phyloP scores from a whole-genome alignment of 1,140 invertebrate genomes.

The Psilanteris sp. region DNA sequence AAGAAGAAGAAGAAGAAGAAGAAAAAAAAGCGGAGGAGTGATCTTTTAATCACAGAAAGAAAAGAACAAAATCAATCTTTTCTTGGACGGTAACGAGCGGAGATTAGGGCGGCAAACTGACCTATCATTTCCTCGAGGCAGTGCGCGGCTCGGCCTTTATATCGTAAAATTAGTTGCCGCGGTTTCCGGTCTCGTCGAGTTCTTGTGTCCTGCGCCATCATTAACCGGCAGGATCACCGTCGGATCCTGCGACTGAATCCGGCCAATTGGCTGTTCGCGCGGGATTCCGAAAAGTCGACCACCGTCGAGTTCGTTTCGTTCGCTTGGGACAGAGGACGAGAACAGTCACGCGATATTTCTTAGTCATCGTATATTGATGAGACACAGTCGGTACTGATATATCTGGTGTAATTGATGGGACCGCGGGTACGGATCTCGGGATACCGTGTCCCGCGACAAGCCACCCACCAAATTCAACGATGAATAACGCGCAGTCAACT shows the following conservation, averaged over 20 bases:
- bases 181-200: conserved; percentile 72
- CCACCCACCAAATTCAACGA: no score
- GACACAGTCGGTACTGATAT: conserved; percentile 4
- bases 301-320: conserved; percentile 54
- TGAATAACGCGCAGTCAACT: no score
- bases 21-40: conserved; percentile 44
- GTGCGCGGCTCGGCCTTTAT: conserved; percentile 71
- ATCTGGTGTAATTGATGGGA: no score
- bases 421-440: no score
- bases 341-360: conserved; percentile 39
- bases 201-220: conserved; percentile 65
- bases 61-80: conserved; percentile 65
- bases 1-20: conserved; percentile 7
- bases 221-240: conserved; percentile 60
- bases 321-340: conserved; percentile 6
- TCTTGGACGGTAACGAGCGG: conserved; percentile 59
- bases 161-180: conserved; percentile 75
- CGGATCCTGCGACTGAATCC: conserved; percentile 53
- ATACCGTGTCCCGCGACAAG: no score
- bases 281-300: conserved; percentile 65
- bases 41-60: conserved; percentile 66
- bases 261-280: conserved; percentile 41
- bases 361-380: no score
- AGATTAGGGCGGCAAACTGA: conserved; percentile 70
- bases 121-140: conserved; percentile 70